These are phyloP conservation scores for Chaetops frenatus DNA, from an alignment of 2,113 vertebrate genomes.

Conservation along the genomic window DNA sequence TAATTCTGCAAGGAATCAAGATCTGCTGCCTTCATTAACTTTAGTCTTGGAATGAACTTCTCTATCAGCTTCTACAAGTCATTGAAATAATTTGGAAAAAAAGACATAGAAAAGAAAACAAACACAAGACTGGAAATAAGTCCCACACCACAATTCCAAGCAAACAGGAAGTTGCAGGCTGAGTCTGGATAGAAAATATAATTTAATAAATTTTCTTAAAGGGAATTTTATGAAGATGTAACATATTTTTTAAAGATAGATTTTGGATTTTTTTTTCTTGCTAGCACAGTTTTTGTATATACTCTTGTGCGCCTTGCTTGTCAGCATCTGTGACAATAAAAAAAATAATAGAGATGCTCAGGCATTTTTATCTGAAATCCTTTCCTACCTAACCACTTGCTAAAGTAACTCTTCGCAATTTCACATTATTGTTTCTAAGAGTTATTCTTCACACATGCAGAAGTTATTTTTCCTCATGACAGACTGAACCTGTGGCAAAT, in stretches of 20 bases:
- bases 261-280: not conserved
- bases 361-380: not conserved
- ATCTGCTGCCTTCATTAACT: constrained; percentile 69
- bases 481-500: not conserved
- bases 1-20: constrained; percentile 65
- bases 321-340: not conserved
- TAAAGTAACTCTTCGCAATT: not conserved
- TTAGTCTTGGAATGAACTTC: constrained; percentile 53
- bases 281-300: not conserved
- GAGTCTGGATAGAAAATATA: not conserved
- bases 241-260: not conserved
- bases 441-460: not conserved
- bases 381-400: not conserved
- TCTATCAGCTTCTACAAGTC: constrained; percentile 53
- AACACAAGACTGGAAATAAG: constrained; percentile 34
- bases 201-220: not conserved
- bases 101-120: constrained; percentile 32
- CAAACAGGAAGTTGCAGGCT: not conserved
- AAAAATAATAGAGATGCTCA: not conserved
- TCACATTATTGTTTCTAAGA: not conserved
- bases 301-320: not conserved
- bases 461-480: not conserved
- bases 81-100: constrained; percentile 53
- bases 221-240: not conserved
- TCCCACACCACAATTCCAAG: not conserved